Evolutionary conservation across 2,113 vertebrate species (phyloP), one percentile per base, ranked within the genome.

Genomic region (Lamprologus sp.): DNA sequence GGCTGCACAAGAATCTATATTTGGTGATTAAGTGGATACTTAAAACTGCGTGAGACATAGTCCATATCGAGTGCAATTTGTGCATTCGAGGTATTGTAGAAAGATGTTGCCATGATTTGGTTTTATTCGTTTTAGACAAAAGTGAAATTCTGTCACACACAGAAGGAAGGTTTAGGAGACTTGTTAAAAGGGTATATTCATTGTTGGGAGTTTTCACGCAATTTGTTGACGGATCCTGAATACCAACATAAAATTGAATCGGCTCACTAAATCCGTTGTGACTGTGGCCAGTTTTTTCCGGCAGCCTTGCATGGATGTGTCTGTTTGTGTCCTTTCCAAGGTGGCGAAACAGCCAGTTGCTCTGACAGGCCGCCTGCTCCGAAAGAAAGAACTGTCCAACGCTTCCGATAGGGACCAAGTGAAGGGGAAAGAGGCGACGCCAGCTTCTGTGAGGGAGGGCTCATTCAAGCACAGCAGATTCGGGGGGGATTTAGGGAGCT

Each of bases 401-500:
- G 88, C 26, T 84, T 80, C 77, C 73, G 47, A 90, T 58, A 87
- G 91, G 79, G 80, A 88, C 79, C 87, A 21, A 89, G 82, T 75
- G 90, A 92, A 89, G 86, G 92, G 92, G 84, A 93, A 92, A 90
- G 94, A 91, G 56, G 86, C 87, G 26, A 84, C 81, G 85, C 49
- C 89, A 88, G 90, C 91, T 82, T 91, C 84, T 87, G 86, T 58
- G 88, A 87, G 96, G 94, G 90, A 93, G 95, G 96, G 94, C 88
- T 96, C 96, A 96, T 95, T 98, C 96, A 97, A 97, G 96, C 97
- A 97, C 96, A 96, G 96, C 97, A 96, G 97, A 97, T 97, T 98
- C 97, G 95, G 95, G 96, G 97, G 97, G 97, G 97, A 97, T 97
- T 98, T 97, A 97, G 94, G 96, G 97, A 97, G 97, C 96, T 97